Percentiles rank a stretch among this genome's conserved stretches.
phyloP scores from a whole-genome alignment of 2,113 vertebrate genomes.

The Ahaetulla prasina region DNA sequence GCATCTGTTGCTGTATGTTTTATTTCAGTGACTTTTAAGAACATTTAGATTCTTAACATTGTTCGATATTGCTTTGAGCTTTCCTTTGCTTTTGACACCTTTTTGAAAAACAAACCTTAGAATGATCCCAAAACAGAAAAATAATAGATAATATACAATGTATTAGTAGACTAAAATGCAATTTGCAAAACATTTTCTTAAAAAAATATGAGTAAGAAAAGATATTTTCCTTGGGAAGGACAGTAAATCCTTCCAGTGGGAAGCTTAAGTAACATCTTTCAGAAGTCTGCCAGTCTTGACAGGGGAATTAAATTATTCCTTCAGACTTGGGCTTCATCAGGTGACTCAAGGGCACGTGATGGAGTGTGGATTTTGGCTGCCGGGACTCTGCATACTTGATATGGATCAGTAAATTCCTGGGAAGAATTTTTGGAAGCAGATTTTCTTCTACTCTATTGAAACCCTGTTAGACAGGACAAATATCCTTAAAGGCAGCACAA shows the following conservation, averaged over 20 bases:
- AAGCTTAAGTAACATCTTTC: neutral
- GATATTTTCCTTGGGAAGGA: neutral
- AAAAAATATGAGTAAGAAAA: neutral
- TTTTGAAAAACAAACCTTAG: neutral
- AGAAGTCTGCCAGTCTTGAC: neutral
- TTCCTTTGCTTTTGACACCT: neutral
- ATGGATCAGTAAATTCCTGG: neutral
- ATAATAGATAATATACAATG: neutral
- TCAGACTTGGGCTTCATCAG: neutral
- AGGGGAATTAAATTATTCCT: neutral
- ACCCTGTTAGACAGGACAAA: neutral
- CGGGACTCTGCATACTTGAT: neutral
- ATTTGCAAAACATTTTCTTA: neutral
- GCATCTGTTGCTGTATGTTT: neutral
- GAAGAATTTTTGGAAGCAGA: neutral
- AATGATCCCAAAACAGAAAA: neutral
- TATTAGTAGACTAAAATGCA: neutral
- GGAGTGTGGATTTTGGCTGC: conserved; percentile 2
- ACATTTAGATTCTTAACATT: too few relatives aligned
- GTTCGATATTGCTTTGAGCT: neutral
- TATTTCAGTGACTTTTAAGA: neutral
- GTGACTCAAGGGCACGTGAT: conserved; percentile 15
- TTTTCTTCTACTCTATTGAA: neutral
- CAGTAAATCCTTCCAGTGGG: neutral
- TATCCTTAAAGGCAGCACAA: neutral